Base-by-base conservation (phyloP, 2,797 vertebrate species). In the Pteronotus mesoamericanus region DNA sequence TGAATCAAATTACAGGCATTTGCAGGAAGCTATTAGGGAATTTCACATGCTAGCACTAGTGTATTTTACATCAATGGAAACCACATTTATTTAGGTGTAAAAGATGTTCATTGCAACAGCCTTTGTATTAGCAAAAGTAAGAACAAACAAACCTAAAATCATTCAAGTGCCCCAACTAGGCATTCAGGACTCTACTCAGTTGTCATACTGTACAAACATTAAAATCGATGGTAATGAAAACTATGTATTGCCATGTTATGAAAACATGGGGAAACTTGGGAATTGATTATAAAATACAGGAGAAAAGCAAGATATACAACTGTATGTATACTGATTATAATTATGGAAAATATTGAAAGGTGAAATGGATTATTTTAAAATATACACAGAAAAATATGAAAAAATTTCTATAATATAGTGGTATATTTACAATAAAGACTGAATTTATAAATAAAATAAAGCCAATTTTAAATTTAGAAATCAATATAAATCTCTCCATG, bases 371-470 rank as follows among this genome's bases (percentile, higher is more conserved):
- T 95, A 32, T 88, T 94, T 94, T 59, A 39, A 93, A 83, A 77
- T 44, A 89, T 37, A 11, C 82, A 82, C 37, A 89, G 55, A 39
- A 89, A 93, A 66, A 91, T 32, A 48, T 11, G 48, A 15, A 34
- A 75, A 95, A 93, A 61, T 75, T 78, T 89, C 48, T 75, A 3
- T 66, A 82, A 78, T 51, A 71, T 48, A 46, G 32, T 51, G 37
- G 11, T 86, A 26, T 74, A 86, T 96, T 94, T 91, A 93, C 15
- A 93, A 61, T 91, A 42, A 92, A 91, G 91, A 74, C 53, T 84
- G 66, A 51, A 82, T 92, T 93, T 97, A 59, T 69, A 82, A 77
- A 57, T 93, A 46, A 97, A 94, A 96, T 53, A 94, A 96, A 96
- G 32, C 29, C 64, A 85, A 89, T 74, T 92, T 89, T 15, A 84